Evolutionary conservation across 2,797 vertebrate species (phyloP).

Genomic region (Cercopithecus hamlyni): DNA sequence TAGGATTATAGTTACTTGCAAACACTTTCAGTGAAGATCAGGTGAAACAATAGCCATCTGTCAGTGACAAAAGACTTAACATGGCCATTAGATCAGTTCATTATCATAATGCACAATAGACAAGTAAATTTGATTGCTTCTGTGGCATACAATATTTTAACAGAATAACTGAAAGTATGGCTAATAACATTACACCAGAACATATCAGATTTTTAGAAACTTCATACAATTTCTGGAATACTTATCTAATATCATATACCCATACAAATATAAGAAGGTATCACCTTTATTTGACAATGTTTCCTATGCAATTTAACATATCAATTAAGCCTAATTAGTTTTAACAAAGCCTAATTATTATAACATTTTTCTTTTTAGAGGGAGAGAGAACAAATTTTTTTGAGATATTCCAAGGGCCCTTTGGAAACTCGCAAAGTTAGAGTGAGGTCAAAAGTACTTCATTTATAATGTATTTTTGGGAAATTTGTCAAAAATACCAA

Average conservation of each 20-base stretch:
- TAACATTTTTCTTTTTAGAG: neutral
- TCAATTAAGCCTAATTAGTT: neutral
- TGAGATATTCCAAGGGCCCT: neutral
- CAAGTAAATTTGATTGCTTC: neutral
- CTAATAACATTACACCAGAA: neutral
- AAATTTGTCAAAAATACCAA: neutral
- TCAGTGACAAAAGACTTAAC: neutral
- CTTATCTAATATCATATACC: neutral
- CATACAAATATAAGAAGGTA: neutral
- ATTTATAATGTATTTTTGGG: neutral
- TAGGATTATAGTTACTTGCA: neutral
- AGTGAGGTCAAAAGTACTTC: neutral
- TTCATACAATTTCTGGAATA: neutral
- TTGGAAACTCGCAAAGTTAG: neutral
- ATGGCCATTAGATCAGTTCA: neutral
- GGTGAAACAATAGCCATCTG: neutral
- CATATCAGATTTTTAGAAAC: neutral
- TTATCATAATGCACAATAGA: neutral
- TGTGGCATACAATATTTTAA: neutral
- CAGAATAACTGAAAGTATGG: neutral
- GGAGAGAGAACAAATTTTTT: neutral
- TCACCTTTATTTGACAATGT: neutral
- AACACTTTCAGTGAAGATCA: neutral
- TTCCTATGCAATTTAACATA: neutral
- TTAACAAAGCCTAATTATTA: neutral